Base-by-base conservation (phyloP, 2,888 invertebrate species). In the Aporophyla lueneburgensis region DNA sequence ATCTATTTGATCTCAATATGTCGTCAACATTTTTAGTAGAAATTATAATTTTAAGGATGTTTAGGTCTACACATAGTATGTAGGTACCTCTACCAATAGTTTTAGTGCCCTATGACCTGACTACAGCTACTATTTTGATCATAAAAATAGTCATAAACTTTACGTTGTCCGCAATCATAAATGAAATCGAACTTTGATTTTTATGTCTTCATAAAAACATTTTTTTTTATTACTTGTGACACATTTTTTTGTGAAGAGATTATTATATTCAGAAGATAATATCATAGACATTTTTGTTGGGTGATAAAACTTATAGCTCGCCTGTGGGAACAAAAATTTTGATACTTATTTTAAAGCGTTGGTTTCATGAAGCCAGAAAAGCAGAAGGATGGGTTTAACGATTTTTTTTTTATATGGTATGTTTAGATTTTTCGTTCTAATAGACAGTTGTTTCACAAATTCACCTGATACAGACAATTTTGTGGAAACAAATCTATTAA, bases 101-200 rank as follows among this genome's bases (percentile, higher is more conserved):
- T 80, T 71, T 65, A 63, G n/a, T 68, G n/a, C 27, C 49, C 19
- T 59, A 54, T 62, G 40, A 63, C 61, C 46, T 74, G 43, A 69
- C 46, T 58, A 69, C 62, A 59, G 53, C 70, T 67, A 71, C 86
- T 75, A 81, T 76, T 80, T 71, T 61, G 10, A 61, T 69, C 71
- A 78, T 80, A 76, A 84, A 84, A 83, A 81, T 79, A 68, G 76
- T 63, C 67, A 81, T 90, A 87, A 89, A 87, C 16, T 89, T 86
- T 86, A 89, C 84, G 68, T 68, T 62, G 61, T 77, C 78, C 80
- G 78, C 83, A 83, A 86, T 81, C 81, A 81, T 83, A 84, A 84
- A 89, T 83, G 77, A 74, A 85, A 88, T 86, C 76, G 76, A 88
- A 86, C 74, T 85, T 69, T 71, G 80, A 87, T 89, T 86, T 88